A percentile compares a stretch with the other conserved stretches of the same genome.
These are phyloP conservation scores for Leptosomus discolor DNA, from an alignment of 2,113 vertebrate species.

Conservation along the genomic window DNA sequence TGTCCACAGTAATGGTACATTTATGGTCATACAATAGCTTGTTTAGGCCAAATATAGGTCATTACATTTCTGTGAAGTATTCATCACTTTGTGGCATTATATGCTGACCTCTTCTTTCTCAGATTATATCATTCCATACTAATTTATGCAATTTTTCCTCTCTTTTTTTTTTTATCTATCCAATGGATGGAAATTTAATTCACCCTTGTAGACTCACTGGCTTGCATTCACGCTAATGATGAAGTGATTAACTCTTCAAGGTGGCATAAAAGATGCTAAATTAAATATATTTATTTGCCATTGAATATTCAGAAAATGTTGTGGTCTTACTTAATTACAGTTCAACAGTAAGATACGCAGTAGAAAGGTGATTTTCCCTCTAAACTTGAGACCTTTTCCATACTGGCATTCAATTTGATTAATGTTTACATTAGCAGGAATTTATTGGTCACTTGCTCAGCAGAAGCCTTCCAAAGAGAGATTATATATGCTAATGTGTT, in stretches of 20 bases:
- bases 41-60: constrained; percentile 12
- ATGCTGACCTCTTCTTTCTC: neutral
- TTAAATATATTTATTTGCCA: neutral
- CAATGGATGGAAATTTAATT: neutral
- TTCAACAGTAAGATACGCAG: constrained; percentile 9
- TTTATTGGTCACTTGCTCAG: constrained; percentile 70
- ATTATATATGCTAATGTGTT: constrained; percentile 37
- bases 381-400: neutral
- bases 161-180: neutral
- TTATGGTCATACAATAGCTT: neutral
- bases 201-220: neutral
- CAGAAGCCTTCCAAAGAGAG: constrained; percentile 55
- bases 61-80: neutral
- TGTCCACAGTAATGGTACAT: neutral
- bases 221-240: neutral
- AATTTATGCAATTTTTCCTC: neutral
- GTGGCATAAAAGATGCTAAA: neutral
- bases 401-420: constrained; percentile 58
- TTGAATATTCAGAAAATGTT: constrained; percentile 7
- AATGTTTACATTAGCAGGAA: constrained; percentile 64
- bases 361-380: neutral
- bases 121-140: neutral
- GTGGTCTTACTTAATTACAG: neutral
- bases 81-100: neutral
- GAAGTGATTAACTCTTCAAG: neutral